phyloP scores from a whole-genome alignment of 2,888 invertebrate genomes.

The Holacanthella duospinosa region DNA sequence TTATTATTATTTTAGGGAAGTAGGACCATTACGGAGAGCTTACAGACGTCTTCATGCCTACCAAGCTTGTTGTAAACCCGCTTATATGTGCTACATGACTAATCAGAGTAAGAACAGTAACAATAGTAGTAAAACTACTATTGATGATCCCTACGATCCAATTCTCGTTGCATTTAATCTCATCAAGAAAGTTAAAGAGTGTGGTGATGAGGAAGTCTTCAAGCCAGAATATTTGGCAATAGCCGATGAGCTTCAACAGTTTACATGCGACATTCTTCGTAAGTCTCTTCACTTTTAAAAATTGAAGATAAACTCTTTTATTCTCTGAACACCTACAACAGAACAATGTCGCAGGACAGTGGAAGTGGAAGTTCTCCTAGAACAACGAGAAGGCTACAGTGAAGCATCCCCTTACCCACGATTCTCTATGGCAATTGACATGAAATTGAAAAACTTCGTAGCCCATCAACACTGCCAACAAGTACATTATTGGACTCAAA shows the following conservation, averaged over 20 bases:
- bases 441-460: conserved; percentile 17
- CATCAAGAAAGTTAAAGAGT: conserved; percentile 13
- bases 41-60: conserved; percentile 20
- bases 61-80: conserved; percentile 18
- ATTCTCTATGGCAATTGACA: conserved; percentile 19
- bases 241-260: background rate
- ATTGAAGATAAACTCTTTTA: conserved; percentile 1
- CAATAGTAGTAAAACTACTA: background rate
- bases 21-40: conserved; percentile 10
- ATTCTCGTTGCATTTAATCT: conserved; percentile 21
- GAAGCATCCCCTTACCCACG: conserved; percentile 21
- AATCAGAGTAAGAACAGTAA: conserved; percentile 12
- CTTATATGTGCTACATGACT: conserved; percentile 23
- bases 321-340: background rate
- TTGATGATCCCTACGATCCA: conserved; percentile 16
- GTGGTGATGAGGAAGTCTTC: background rate
- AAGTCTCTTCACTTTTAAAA: background rate
- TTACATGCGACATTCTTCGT: background rate
- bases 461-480: conserved; percentile 21
- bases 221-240: background rate
- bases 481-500: conserved; percentile 6
- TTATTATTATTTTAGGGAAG: background rate
- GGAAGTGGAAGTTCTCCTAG: conserved; percentile 17
- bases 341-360: conserved; percentile 1
- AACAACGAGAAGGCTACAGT: conserved; percentile 7